These are phyloP conservation scores for Premnoplex brunnescens DNA, from an alignment of 2,797 vertebrate genomes.

Conservation along the genomic window DNA sequence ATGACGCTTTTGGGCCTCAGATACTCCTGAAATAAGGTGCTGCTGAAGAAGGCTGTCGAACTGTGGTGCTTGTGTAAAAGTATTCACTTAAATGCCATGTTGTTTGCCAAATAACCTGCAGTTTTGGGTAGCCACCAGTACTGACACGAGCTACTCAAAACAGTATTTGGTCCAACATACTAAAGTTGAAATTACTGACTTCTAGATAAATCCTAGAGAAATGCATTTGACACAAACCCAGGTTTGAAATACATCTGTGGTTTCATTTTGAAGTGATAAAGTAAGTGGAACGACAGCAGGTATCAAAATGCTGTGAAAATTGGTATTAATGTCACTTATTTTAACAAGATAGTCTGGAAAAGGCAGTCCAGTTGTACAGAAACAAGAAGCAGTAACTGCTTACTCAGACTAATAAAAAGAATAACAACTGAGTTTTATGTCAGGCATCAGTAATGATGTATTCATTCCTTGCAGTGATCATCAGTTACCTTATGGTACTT, in stretches of 20 bases:
- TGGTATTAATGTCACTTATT: neutral
- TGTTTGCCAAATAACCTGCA: neutral
- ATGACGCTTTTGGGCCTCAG: conserved; percentile 77
- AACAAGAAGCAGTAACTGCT: neutral
- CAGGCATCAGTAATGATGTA: neutral
- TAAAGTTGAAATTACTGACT: neutral
- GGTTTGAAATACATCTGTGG: neutral
- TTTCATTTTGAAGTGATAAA: neutral
- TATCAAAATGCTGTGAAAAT: neutral
- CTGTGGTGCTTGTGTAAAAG: neutral
- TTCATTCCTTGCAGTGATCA: neutral
- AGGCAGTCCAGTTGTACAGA: neutral
- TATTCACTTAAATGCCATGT: neutral
- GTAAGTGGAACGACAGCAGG: fast-evolving
- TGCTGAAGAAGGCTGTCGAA: neutral
- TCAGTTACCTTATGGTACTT: neutral
- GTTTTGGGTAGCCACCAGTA: neutral
- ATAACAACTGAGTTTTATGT: neutral
- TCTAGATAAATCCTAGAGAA: neutral
- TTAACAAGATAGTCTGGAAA: neutral
- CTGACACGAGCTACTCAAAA: neutral
- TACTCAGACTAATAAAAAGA: neutral
- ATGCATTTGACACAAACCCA: neutral
- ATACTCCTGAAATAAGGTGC: neutral
- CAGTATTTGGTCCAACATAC: neutral